Percentiles rank a stretch among this genome's conserved stretches.
These are phyloP conservation scores for Uloborus plumipes DNA, from an alignment of 2,888 invertebrate genomes.

Conservation along the genomic window DNA sequence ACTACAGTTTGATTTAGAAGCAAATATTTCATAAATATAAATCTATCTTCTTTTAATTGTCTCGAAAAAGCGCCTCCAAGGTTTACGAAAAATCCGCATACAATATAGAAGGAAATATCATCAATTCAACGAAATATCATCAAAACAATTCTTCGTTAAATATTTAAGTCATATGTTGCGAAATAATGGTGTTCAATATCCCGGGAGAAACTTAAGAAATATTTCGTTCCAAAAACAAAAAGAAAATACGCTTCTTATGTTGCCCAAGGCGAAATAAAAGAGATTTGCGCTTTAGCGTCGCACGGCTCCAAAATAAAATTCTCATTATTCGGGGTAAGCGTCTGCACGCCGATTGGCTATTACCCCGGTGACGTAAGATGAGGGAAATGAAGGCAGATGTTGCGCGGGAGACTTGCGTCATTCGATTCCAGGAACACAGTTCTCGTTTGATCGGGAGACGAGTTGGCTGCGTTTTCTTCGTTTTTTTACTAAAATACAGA, in stretches of 20 bases:
- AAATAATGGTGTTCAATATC: too few relatives aligned
- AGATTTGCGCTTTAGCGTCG: neutral
- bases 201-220: too few relatives aligned
- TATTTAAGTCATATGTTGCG: too few relatives aligned
- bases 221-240: too few relatives aligned
- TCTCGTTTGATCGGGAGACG: constrained; percentile 12
- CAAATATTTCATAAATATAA: too few relatives aligned
- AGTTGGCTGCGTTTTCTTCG: constrained; percentile 5
- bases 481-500: neutral
- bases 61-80: too few relatives aligned
- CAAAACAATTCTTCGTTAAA: too few relatives aligned
- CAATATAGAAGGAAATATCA: too few relatives aligned
- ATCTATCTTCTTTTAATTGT: too few relatives aligned
- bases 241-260: neutral
- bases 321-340: constrained; percentile 26
- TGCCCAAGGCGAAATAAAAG: neutral
- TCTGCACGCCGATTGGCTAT: constrained; percentile 20
- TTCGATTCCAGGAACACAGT: constrained; percentile 8
- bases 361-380: constrained; percentile 20
- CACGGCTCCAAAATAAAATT: constrained; percentile 39
- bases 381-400: constrained; percentile 39
- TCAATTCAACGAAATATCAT: too few relatives aligned
- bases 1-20: too few relatives aligned
- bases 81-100: too few relatives aligned
- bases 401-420: constrained; percentile 22